phyloP scores from a whole-genome alignment of 2,113 vertebrate genomes.

The Isichthys henryi region DNA sequence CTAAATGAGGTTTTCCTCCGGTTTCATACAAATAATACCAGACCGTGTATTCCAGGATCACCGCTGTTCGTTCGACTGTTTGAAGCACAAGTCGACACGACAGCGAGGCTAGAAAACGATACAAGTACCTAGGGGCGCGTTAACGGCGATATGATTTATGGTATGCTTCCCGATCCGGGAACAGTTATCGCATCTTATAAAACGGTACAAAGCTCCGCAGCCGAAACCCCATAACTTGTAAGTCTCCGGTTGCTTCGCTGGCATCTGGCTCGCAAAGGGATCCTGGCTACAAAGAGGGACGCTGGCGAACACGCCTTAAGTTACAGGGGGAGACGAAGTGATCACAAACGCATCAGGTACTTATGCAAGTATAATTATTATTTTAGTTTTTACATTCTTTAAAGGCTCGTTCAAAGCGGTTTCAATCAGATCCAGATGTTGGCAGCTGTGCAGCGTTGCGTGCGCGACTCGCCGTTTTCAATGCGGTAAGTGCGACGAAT shows the following conservation, averaged over 20 bases:
- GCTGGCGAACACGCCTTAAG: background rate
- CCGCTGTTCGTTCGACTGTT: background rate
- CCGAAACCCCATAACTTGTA: background rate
- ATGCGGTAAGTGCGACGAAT: constrained; percentile 43
- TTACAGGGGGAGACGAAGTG: constrained; percentile 10
- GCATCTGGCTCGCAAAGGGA: constrained; percentile 45
- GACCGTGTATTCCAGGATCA: background rate
- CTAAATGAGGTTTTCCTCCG: background rate
- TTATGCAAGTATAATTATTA: background rate
- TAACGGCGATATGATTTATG: background rate
- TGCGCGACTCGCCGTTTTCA: constrained; percentile 1
- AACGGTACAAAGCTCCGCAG: background rate
- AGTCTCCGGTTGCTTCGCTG: constrained; percentile 48
- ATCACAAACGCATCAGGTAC: background rate
- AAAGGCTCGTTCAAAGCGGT: background rate
- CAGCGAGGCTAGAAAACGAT: background rate
- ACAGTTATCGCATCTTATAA: background rate
- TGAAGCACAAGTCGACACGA: background rate
- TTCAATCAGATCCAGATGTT: constrained; percentile 43
- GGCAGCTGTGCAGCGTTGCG: constrained; percentile 19
- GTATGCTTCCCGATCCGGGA: background rate
- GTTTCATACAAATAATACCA: background rate
- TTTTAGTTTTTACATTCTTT: background rate
- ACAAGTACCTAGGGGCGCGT: background rate
- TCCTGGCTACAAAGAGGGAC: background rate